Conservation (phyloP, 2,797 vertebrate species). For the Cercopithecus petaurista region DNA sequence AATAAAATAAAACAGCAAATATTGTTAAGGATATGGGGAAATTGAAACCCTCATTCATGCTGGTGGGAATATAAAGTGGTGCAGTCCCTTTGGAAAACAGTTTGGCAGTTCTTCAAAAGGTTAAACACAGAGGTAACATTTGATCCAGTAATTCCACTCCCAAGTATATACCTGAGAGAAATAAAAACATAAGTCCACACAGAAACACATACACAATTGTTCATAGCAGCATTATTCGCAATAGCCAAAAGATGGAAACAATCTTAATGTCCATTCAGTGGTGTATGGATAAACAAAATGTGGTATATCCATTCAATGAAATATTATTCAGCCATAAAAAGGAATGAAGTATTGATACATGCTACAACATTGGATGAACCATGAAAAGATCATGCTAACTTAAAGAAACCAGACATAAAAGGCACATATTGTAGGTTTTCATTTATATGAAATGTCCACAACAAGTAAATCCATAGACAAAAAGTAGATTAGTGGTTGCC, state of each 20-base stretch:
- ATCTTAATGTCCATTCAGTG: neutral
- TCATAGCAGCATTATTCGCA: neutral
- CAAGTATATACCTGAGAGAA: neutral
- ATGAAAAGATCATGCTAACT: neutral
- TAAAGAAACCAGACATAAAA: neutral
- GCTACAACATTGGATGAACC: neutral
- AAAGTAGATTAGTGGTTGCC: neutral
- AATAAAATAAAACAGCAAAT: neutral
- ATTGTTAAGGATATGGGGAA: neutral
- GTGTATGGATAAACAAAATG: neutral
- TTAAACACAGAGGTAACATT: neutral
- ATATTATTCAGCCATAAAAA: neutral
- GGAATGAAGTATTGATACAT: neutral
- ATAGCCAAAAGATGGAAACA: neutral
- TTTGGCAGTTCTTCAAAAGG: neutral
- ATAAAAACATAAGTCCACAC: neutral
- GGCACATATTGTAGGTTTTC: neutral
- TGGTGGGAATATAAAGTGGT: neutral
- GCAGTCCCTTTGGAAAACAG: neutral
- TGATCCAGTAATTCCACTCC: neutral
- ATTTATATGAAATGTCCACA: neutral
- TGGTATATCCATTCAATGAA: neutral
- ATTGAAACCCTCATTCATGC: neutral
- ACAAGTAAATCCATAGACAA: neutral
- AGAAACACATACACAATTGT: neutral